Evolutionary conservation across 1,140 invertebrate species (phyloP).

Genomic region (Steinernema feltiae): DNA sequence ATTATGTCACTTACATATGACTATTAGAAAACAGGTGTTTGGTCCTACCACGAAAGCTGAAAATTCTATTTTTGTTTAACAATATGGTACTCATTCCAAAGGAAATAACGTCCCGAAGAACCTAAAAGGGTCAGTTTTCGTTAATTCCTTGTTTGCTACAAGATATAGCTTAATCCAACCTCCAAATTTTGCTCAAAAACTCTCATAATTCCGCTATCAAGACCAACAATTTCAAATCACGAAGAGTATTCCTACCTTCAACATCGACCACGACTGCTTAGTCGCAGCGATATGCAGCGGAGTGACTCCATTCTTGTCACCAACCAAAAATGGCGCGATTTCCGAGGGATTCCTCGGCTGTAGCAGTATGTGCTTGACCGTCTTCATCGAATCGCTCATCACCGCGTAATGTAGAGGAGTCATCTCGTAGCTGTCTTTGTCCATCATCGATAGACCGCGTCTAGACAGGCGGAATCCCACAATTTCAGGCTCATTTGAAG

Average conservation of each 20-base stretch:
- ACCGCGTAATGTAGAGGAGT: neutral
- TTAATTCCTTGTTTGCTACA: too few relatives aligned
- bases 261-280: neutral
- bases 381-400: neutral
- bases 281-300: neutral
- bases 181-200: neutral
- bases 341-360: neutral
- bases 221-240: neutral
- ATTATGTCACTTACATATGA: too few relatives aligned
- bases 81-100: too few relatives aligned
- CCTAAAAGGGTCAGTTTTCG: too few relatives aligned
- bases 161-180: too few relatives aligned
- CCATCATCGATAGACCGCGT: neutral
- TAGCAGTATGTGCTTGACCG: neutral
- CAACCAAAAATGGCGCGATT: neutral
- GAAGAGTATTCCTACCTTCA: neutral
- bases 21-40: too few relatives aligned
- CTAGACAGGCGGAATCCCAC: neutral
- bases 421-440: neutral
- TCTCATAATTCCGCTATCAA: neutral
- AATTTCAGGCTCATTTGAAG: too few relatives aligned
- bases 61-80: too few relatives aligned
- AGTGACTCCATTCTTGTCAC: neutral
- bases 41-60: too few relatives aligned
- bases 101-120: too few relatives aligned